These are phyloP conservation scores for Laticauda colubrina DNA, from an alignment of 2,113 vertebrate species.

Conservation along the genomic window DNA sequence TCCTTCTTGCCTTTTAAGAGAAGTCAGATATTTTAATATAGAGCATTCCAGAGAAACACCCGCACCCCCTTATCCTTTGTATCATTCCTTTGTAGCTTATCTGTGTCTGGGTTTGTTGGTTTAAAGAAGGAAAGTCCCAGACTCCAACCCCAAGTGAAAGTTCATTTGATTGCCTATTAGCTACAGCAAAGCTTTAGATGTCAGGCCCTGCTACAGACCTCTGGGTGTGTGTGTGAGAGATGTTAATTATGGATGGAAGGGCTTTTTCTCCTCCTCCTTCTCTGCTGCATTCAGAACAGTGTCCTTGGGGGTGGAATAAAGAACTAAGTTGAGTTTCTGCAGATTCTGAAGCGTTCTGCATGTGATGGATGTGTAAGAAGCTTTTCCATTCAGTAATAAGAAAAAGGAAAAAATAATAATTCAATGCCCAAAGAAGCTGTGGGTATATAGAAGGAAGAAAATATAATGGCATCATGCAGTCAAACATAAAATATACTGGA, in stretches of 20 bases:
- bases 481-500: not conserved
- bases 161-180: not conserved
- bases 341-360: not conserved
- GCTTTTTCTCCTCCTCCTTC: not conserved
- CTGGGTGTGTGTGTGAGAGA: not conserved
- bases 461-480: not conserved
- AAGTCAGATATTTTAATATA: conserved; percentile 4
- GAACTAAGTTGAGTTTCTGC: not conserved
- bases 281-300: not conserved
- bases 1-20: not conserved
- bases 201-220: not conserved
- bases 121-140: not conserved
- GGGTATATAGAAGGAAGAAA: not conserved
- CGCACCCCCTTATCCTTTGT: no score
- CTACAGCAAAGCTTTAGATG: conserved; percentile 20
- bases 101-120: conserved; percentile 26
- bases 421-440: not conserved
- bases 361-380: not conserved
- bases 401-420: not conserved
- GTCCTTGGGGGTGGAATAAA: not conserved
- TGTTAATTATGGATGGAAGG: conserved; percentile 1
- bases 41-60: not conserved
- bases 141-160: conserved; percentile 1
- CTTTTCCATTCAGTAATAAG: not conserved
- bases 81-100: not conserved